Conservation (phyloP, 1,140 invertebrate species). For the Platorchestia sp. region DNA sequence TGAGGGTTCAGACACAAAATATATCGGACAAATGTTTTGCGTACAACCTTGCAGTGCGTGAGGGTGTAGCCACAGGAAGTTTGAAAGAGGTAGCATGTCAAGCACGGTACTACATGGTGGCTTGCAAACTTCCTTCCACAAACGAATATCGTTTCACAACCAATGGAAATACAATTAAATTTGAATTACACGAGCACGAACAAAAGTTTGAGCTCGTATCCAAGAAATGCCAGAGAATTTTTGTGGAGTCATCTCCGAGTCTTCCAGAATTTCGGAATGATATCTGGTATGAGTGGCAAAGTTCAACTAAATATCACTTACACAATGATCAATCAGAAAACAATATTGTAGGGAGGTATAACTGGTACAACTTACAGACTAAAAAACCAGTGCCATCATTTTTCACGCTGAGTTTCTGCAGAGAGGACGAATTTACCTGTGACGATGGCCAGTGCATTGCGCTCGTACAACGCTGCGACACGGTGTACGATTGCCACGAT, state of each 20-base stretch:
- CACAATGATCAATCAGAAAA: background rate
- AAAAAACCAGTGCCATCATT: background rate
- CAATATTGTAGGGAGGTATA: background rate
- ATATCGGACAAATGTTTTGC: background rate
- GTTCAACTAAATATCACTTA: background rate
- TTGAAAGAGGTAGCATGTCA: slow-evolving; percentile 6
- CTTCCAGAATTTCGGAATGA: slow-evolving; percentile 18
- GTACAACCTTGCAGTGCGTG: background rate
- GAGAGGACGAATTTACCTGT: slow-evolving; percentile 58
- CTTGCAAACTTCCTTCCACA: background rate
- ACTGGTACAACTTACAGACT: background rate
- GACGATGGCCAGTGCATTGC: slow-evolving; percentile 56
- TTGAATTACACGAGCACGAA: background rate
- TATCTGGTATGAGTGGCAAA: background rate
- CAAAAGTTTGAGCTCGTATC: background rate
- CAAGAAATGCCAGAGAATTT: slow-evolving; percentile 21
- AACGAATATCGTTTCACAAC: background rate
- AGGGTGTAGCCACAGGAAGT: background rate
- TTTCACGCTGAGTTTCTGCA: slow-evolving; percentile 39
- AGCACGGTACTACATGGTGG: background rate
- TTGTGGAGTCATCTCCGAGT: background rate
- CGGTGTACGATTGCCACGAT: background rate
- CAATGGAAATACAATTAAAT: background rate
- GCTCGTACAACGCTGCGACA: background rate
- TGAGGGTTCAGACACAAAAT: background rate